Evolutionary conservation across 2,797 vertebrate species (phyloP), one percentile per base, ranked within the genome.

Genomic region (Serranus cabrilla): DNA sequence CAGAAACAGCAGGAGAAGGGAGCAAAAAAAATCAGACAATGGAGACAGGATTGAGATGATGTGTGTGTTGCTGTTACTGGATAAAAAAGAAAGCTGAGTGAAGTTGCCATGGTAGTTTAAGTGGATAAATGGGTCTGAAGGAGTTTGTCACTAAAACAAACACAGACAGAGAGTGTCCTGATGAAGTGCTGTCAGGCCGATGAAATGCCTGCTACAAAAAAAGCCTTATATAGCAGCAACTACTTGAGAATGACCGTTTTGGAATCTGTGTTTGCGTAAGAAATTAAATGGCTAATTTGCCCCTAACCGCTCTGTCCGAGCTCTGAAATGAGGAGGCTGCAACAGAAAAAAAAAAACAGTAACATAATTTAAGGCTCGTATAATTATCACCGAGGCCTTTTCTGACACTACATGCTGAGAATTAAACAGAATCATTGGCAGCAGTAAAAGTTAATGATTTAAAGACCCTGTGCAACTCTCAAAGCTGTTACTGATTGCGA

Each of bases 401-500:
- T 69, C 79, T 34, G 49, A 43, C 45, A 70, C 62, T 21, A 43
- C 47, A 13, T 14, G 23, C 51, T 49, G 49, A 58, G 67, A 82
- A 87, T 87, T 76, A 80, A 87, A 81, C 37, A 9, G 50, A 51
- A 51, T 76, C 52, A 49, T 8, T 21, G 77, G 61, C 55, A 68
- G 82, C 90, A 78, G 71, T 92, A 91, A 91, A 91, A 80, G 91
- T 93, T 91, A 91, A 92, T 92, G 59, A 92, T 92, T 93, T 27
- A 37, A 75, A 42, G 9, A 18, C 57, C 31, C 21, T 37, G 67
- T 25, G 57, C 14, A 40, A 59, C 47, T 46, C 25, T 61, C 21
- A 1, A 69, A 51, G 64, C 64, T 49, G 52, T 71, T 64, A 45
- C 72, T 78, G 87, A 87, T 20, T 75, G 79, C 51, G 51, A n/a